Conservation (phyloP, 2,888 invertebrate genomes). For the Stomorhina lunata region DNA sequence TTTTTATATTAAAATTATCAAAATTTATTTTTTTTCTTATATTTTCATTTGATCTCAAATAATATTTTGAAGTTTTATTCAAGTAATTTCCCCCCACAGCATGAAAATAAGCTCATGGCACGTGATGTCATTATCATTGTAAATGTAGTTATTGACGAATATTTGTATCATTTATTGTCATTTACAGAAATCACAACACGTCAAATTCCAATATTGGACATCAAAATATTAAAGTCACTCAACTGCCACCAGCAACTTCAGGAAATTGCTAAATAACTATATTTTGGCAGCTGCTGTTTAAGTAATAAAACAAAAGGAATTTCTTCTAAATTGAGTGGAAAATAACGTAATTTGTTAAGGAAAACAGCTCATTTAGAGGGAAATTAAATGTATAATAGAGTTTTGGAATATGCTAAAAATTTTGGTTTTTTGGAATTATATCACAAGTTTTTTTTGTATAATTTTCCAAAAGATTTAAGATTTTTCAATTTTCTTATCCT, state of each 20-base stretch:
- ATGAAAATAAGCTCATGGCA: constrained; percentile 3
- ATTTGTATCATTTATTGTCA: constrained; percentile 36
- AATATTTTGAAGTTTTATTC: too few relatives aligned
- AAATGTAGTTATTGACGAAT: constrained; percentile 38
- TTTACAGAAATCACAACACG: constrained; percentile 26
- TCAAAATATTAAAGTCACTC: not conserved
- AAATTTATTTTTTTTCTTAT: too few relatives aligned
- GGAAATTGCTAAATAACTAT: not conserved
- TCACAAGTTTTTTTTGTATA: not conserved
- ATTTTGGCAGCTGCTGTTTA: not conserved
- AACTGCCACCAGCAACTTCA: not conserved
- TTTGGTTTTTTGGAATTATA: not conserved
- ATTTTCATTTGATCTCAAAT: too few relatives aligned
- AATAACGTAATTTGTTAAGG: not conserved
- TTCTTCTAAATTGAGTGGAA: not conserved
- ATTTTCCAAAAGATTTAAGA: not conserved
- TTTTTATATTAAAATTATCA: too few relatives aligned
- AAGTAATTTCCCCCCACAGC: too few relatives aligned
- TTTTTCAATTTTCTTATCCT: not conserved
- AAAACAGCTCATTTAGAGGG: too few relatives aligned
- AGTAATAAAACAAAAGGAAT: not conserved
- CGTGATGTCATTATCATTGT: constrained; percentile 46
- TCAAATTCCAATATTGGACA: not conserved
- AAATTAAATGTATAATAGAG: too few relatives aligned
- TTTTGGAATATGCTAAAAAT: too few relatives aligned